These are phyloP conservation scores for Ormyrus thymus DNA, from an alignment of 2,888 invertebrate genomes.

Conservation along the genomic window DNA sequence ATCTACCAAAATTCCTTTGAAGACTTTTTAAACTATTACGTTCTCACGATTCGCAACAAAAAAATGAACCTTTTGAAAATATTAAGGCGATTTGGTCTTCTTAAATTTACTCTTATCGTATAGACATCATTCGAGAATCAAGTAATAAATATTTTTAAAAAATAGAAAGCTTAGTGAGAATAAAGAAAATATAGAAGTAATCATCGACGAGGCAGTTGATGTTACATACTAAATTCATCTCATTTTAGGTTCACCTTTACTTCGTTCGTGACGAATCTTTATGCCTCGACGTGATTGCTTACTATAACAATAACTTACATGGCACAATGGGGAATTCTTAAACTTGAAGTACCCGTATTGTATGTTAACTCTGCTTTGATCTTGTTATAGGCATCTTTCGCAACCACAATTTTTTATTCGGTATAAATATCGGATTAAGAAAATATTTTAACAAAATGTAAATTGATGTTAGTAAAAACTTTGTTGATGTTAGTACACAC, in stretches of 20 bases:
- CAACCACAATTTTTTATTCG: not conserved
- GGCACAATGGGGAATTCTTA: conserved; percentile 50
- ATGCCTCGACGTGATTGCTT: conserved; percentile 26
- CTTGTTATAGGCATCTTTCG: conserved; percentile 32
- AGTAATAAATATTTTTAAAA: conserved; percentile 39
- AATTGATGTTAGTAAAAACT: not conserved
- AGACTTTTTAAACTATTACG: conserved; percentile 6
- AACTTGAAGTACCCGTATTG: conserved; percentile 49
- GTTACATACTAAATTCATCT: conserved; percentile 3
- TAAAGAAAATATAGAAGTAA: conserved; percentile 10
- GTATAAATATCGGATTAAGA: not conserved
- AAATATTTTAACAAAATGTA: not conserved
- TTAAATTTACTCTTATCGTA: conserved; percentile 34
- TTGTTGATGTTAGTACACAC: too few species aligned
- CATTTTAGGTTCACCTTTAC: not conserved
- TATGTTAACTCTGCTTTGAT: conserved; percentile 39
- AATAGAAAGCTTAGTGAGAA: conserved; percentile 23
- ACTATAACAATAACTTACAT: conserved; percentile 52
- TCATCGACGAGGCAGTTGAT: conserved; percentile 10
- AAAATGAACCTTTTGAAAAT: conserved; percentile 32
- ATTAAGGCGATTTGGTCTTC: conserved; percentile 44
- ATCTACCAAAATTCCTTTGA: conserved; percentile 11
- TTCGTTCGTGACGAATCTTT: not conserved
- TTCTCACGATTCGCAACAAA: conserved; percentile 12
- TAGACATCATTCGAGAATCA: conserved; percentile 37